Base-by-base conservation (phyloP, 1,140 invertebrate species). In the Pseudachorutes palmiensis region DNA sequence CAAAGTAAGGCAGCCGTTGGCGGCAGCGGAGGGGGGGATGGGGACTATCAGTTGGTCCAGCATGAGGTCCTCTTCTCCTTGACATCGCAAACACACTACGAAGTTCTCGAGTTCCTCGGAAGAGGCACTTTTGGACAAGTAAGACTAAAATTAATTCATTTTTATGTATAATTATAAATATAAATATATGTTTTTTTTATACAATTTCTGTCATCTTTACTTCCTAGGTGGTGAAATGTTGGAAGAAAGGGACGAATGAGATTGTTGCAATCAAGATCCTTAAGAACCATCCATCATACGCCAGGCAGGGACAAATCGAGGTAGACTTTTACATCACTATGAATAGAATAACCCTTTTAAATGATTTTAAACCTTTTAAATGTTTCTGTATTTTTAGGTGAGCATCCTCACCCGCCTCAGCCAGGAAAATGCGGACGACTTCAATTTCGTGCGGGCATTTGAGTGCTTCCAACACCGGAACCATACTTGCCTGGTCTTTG, bases 401-500 rank as follows among this genome's bases (percentile, higher is more conserved):
- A 94, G 92, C 78, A 99, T 99, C 80, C 83, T 99, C 77, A 95
- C 94, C 66, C 87, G 94, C 71, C 83, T 99, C 16, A 97, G 92
- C 77, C 95, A 98, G 82, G 97, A 99, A 86, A 98, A 97, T 87
- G 96, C 96, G 72, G 97, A 99, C 80, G 95, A 98, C 83, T 94
- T 92, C 83, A 99, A 99, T 82, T 99, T 99, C 85, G 97, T 99
- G 67, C 91, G 97, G 66, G 97, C 96, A 16, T 98, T 94, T 80
- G 97, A 99, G 81, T 99, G 96, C 82, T 99, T 99, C 81, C 93
- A 97, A 80, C 97, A 99, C 82, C 97, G 98, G 79, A 98, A 95
- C 77, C 97, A 99, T 81, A 99, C 97, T 30, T 99, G 97, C 81
- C 84, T 99, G 78, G 97, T 99, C 74, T 99, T 99, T 80, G 97